A percentile compares a stretch with the other conserved stretches of the same genome.
These are phyloP conservation scores for Steinernema hermaphroditum DNA, from an alignment of 2,888 invertebrate species.

Conservation along the genomic window DNA sequence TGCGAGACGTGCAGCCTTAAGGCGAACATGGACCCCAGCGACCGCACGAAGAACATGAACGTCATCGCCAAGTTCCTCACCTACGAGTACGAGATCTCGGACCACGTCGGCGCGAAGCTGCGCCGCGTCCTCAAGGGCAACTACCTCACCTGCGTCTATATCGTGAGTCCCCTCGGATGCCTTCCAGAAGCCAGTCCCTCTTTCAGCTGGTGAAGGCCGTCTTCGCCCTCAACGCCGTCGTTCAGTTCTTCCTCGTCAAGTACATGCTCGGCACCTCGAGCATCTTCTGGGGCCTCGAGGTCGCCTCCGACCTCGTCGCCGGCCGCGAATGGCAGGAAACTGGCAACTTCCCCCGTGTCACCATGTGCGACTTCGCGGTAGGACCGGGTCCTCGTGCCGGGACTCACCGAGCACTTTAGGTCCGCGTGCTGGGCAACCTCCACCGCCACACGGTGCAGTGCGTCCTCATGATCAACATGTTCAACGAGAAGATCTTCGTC, in stretches of 20 bases:
- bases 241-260: constrained; percentile 63
- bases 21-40: constrained; percentile 60
- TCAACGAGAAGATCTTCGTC: constrained; percentile 64
- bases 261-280: constrained; percentile 60
- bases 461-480: constrained; percentile 54
- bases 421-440: constrained; percentile 63
- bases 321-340: constrained; percentile 66
- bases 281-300: constrained; percentile 63
- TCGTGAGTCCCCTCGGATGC: neutral
- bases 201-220: constrained; percentile 59
- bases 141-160: constrained; percentile 25
- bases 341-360: constrained; percentile 64
- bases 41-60: constrained; percentile 58
- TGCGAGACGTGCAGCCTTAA: constrained; percentile 61
- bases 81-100: constrained; percentile 43
- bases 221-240: constrained; percentile 59
- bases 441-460: constrained; percentile 66
- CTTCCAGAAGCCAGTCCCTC: neutral
- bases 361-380: constrained; percentile 65
- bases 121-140: constrained; percentile 32
- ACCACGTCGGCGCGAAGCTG: constrained; percentile 35
- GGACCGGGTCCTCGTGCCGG: neutral
- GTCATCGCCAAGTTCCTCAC: constrained; percentile 52
- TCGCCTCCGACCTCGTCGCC: constrained; percentile 53
- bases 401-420: constrained; percentile 38